Evolutionary conservation across 2,113 vertebrate species (phyloP), one percentile per base, ranked within the genome.

Genomic region (Balaeniceps rex): DNA sequence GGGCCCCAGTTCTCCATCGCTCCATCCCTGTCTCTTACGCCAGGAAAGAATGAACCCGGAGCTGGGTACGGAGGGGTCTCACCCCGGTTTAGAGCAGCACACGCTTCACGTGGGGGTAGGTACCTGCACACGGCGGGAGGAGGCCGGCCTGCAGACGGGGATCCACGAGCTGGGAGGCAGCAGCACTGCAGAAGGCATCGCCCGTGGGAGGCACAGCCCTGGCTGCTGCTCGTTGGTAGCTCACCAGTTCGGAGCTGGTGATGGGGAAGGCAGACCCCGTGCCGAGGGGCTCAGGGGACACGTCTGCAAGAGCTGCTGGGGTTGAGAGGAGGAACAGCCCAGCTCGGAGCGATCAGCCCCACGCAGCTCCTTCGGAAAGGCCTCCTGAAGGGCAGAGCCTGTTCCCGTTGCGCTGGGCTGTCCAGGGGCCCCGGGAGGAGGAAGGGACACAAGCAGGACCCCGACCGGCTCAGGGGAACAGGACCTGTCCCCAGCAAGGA

Each of bases 1-100:
- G 28, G 24, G 8, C 34, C 24, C 47, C 4, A 0, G 28, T 13
- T n/a, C 36, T 17, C 51, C 26, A 3, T 9, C 7, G 19, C 72
- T 38, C 55, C 34, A 10, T 47, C 55, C 29, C n/a, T 1, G 28
- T 11, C 6, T 1, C 57, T 16, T 49, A 12, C 25, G 26, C 22
- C 11, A 10, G 58, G 22, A 14, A 12, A 10, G 40, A 23, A 6
- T 0, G 19, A 36, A 4, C 3, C 26, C 26, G 7, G 63, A 26
- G 75, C 17, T 4, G 17, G 31, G 55, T 14, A 36, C 0, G 1
- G 42, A 10, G 66, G 0, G 12, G 11, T 18, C 19, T 24, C 46
- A 14, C 16, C 47, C 14, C 4, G 1, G 4, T n/a, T 21, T 14
- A 28, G n/a, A 49, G 23, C 38, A 17, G 49, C 31, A 28, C 33